Evolutionary conservation across 2,113 vertebrate species (phyloP), one percentile per base, ranked within the genome.

Genomic region (Psittacula cyanocephala): DNA sequence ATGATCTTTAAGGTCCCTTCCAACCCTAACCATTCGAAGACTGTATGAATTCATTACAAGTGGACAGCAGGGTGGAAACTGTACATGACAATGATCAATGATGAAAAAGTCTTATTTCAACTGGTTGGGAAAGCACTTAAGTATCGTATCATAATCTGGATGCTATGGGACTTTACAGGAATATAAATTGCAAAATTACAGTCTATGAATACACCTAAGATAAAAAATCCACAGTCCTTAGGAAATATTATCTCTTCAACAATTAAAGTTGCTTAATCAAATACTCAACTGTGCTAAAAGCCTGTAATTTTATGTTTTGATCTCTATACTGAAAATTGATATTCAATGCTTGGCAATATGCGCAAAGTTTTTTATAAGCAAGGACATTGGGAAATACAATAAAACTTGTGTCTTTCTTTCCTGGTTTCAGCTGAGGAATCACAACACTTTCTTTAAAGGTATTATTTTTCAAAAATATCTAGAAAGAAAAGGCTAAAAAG

Each of bases 131-230:
- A 67, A 70, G 17, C n/a, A 28, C 17, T 29, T 29, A 8, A 57
- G 47, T 80, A 22, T 35, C 1, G 0, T 43, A 28, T 23, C 27
- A 22, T 41, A 63, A 0, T 2, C 33, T 19, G 31, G 74, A 31
- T 13, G 20, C 64, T 55, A 2, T 13, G 50, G 50, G 57, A 50
- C 11, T 62, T 22, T 2, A 17, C 0, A 39, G 35, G 24, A 44
- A 85, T 89, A 86, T 8, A 25, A 50, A 53, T 2, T n/a, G 29
- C 33, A 86, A 50, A 89, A 44, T n/a, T 19, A 52, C 9, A 31
- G 39, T 24, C 41, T 25, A 8, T 19, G 29, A 71, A 53, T 76
- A 63, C 19, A 35, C 18, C 9, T 3, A 65, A 2, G 14, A 6
- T 16, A 43, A 57, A 69, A 83, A 70, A n/a, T 3, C 9, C 41